Conservation (phyloP, 2,888 invertebrate genomes). For the Xestia sexstrigata region DNA sequence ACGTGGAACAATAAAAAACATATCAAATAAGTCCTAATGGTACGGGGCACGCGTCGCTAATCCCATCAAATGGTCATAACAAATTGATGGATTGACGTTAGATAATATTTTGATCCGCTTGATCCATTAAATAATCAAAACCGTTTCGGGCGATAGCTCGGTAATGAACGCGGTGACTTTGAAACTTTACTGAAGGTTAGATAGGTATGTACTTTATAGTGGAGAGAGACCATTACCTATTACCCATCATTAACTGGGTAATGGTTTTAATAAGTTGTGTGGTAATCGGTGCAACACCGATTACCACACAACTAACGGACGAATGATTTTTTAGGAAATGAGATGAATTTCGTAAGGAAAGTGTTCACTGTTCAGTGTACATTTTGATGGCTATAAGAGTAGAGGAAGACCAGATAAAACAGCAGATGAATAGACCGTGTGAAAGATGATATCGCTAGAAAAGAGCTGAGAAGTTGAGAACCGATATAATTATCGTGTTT, state of each 20-base stretch:
- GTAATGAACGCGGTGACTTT: constrained; percentile 32
- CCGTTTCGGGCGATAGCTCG: background rate
- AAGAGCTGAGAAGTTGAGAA: background rate
- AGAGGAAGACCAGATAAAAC: too few relatives aligned
- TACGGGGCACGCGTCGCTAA: background rate
- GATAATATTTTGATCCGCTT: constrained; percentile 13
- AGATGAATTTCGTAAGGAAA: background rate
- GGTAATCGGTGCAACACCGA: too few relatives aligned
- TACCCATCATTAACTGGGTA: too few relatives aligned
- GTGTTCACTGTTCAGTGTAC: background rate
- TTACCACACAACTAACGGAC: too few relatives aligned
- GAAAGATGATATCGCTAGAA: background rate
- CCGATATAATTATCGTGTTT: background rate
- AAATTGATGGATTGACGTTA: constrained; percentile 22
- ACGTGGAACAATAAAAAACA: background rate
- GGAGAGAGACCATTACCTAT: background rate
- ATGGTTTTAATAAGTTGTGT: too few relatives aligned
- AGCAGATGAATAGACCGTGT: too few relatives aligned
- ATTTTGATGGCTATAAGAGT: too few relatives aligned
- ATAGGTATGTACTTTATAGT: background rate
- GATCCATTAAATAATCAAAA: constrained; percentile 8
- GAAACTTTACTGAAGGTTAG: constrained; percentile 17
- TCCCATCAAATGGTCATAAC: background rate
- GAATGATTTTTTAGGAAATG: background rate
- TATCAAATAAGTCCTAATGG: background rate